Conservation (phyloP, 2,113 vertebrate species). For the Xiphophorus couchianus region DNA sequence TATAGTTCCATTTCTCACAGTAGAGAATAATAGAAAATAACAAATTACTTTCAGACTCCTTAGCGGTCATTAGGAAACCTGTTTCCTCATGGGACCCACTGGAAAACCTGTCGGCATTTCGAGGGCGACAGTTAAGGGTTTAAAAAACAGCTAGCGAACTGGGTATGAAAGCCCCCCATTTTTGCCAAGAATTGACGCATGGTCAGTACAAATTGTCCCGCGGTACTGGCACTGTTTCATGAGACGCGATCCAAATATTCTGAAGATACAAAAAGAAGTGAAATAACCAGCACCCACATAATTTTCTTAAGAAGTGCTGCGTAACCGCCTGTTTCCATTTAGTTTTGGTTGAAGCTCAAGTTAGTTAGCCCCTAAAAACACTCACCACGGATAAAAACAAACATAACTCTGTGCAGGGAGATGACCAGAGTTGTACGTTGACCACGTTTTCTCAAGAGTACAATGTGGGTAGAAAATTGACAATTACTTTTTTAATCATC, state of each 20-base stretch:
- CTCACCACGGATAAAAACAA: neutral
- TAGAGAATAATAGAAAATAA: neutral
- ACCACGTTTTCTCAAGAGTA: neutral
- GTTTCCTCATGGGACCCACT: too few relatives aligned
- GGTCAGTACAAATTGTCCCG: neutral
- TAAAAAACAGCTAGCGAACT: too few relatives aligned
- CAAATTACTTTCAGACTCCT: too few relatives aligned
- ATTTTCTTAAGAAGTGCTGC: neutral
- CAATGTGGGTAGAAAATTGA: too few relatives aligned
- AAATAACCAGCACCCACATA: neutral
- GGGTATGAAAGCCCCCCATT: neutral
- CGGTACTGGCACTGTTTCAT: too few relatives aligned
- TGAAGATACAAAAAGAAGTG: too few relatives aligned
- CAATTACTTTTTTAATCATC: too few relatives aligned
- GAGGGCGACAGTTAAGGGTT: too few relatives aligned
- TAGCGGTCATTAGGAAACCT: too few relatives aligned
- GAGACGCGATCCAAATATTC: neutral
- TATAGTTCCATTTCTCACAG: neutral
- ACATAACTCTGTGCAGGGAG: neutral
- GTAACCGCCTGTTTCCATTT: neutral
- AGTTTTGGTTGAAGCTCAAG: too few relatives aligned
- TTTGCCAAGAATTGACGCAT: neutral
- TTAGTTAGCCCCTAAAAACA: neutral
- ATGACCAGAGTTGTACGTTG: neutral
- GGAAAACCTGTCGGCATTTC: too few relatives aligned